Evolutionary conservation across 2,113 vertebrate genomes (phyloP).

Genomic region (Trichomycterus rosablanca): DNA sequence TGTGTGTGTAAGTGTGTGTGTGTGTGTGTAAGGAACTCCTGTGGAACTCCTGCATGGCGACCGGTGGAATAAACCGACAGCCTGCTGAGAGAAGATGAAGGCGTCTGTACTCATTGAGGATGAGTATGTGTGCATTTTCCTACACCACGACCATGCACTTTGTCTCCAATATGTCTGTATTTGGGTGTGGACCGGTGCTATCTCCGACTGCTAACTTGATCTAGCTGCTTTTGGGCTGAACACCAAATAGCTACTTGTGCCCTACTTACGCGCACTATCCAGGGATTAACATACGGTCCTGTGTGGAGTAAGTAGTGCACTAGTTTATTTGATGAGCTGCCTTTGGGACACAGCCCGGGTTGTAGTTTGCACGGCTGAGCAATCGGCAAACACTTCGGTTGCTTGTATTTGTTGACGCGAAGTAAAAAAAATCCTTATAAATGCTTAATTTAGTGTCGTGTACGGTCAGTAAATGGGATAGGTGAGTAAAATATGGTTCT

Average conservation of each 20-base stretch:
- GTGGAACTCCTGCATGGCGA: slow-evolving; percentile 66
- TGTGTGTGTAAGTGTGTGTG: not conserved
- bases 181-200: slow-evolving; percentile 43
- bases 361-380: not conserved
- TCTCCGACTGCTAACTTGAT: slow-evolving; percentile 29
- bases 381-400: not conserved
- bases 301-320: not conserved
- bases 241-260: not conserved
- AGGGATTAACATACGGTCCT: rapidly evolving
- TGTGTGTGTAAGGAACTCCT: slow-evolving; percentile 51
- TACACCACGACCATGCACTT: not conserved
- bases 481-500: too few relatives aligned
- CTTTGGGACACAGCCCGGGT: not conserved
- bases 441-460: not conserved
- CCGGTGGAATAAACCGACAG: slow-evolving; percentile 59
- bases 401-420: not conserved
- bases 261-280: not conserved
- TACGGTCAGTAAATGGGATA: not conserved
- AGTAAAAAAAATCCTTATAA: not conserved
- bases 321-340: rapidly evolving
- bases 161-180: slow-evolving; percentile 22
- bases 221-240: slow-evolving; percentile 23
- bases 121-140: slow-evolving; percentile 57
- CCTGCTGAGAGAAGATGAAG: slow-evolving; percentile 67
- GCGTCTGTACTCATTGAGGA: slow-evolving; percentile 63